phyloP scores from a whole-genome alignment of 2,888 invertebrate species.

The Miltochrista miniata region DNA sequence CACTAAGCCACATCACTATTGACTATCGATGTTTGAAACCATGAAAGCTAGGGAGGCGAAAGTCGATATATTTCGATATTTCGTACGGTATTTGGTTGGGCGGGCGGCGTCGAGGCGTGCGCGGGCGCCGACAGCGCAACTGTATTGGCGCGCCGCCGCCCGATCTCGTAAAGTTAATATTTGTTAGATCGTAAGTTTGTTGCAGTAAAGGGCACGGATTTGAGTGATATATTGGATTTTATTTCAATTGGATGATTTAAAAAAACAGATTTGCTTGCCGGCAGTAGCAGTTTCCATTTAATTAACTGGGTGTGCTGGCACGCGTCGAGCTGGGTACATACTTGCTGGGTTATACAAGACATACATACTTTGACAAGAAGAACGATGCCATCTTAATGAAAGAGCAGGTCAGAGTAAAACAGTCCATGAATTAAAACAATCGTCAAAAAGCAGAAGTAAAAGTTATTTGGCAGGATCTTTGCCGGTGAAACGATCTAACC shows the following conservation, averaged over 20 bases:
- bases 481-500: too few relatives aligned
- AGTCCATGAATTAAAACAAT: too few relatives aligned
- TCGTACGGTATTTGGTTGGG: conserved; percentile 49
- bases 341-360: too few relatives aligned
- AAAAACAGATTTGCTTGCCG: neutral
- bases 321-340: too few relatives aligned
- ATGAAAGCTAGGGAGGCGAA: neutral
- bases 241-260: neutral
- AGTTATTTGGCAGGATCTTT: too few relatives aligned
- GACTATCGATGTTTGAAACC: neutral
- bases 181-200: conserved; percentile 62
- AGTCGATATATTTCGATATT: conserved; percentile 10
- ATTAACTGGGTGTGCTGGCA: too few relatives aligned
- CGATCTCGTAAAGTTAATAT: conserved; percentile 63
- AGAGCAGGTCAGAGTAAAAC: too few relatives aligned
- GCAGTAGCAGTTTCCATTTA: too few relatives aligned
- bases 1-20: conserved; percentile 32
- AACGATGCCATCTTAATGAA: too few relatives aligned
- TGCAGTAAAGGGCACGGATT: conserved; percentile 51
- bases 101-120: conserved; percentile 78
- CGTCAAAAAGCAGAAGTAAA: too few relatives aligned
- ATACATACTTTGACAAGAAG: too few relatives aligned
- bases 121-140: conserved; percentile 70
- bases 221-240: conserved; percentile 13
- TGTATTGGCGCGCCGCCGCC: conserved; percentile 60